These are phyloP conservation scores for Apodemus agrarius DNA, from an alignment of 2,797 vertebrate species.

Conservation along the genomic window DNA sequence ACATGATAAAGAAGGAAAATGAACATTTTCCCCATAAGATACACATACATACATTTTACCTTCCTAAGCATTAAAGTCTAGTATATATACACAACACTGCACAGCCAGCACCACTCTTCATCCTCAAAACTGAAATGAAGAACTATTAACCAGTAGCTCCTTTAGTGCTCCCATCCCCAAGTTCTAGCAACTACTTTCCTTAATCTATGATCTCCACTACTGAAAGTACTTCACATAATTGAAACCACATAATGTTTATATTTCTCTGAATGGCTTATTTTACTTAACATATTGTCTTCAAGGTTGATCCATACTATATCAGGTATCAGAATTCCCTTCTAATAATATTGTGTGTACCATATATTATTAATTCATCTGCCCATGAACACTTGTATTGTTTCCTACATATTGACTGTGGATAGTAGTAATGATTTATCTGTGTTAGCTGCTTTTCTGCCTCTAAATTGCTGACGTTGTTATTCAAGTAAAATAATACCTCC, in stretches of 20 bases:
- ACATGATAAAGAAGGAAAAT: background rate
- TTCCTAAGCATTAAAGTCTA: background rate
- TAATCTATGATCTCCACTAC: background rate
- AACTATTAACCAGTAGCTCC: background rate
- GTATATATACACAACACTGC: background rate
- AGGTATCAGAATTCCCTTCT: background rate
- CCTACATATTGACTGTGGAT: background rate
- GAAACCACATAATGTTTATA: background rate
- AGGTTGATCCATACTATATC: background rate
- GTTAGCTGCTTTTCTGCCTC: constrained; percentile 5
- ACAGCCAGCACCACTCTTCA: background rate
- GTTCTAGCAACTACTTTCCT: background rate
- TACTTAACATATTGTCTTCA: background rate
- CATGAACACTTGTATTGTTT: background rate
- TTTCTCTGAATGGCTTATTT: background rate
- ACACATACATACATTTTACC: background rate
- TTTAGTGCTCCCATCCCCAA: background rate
- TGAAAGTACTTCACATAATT: background rate
- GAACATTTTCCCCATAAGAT: background rate
- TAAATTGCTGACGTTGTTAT: background rate
- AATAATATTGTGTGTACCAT: background rate
- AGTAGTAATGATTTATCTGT: constrained; percentile 22
- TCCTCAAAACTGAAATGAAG: background rate
- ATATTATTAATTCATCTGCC: background rate
- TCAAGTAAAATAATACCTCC: constrained; percentile 11